Base-by-base conservation (phyloP, 2,797 vertebrate genomes). In the Myripristis jacobus region DNA sequence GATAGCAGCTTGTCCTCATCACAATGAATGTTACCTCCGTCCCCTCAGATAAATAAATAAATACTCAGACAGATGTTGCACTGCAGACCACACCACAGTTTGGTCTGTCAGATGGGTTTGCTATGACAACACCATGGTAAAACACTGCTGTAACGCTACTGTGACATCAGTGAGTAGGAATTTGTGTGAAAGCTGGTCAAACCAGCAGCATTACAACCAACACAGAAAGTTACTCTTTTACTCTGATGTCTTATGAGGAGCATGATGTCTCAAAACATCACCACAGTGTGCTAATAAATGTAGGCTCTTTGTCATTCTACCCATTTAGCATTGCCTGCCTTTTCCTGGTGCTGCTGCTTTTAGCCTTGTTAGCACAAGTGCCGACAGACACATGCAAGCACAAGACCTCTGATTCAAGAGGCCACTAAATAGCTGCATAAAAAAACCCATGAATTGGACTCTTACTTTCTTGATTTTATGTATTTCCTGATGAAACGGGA, bases 131-230 rank as follows among this genome's bases (percentile, higher is more conserved):
- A n/a, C 63, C 34, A 6, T 51, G 10, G 66, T 74, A 47, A 76
- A 76, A 61, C 63, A 59, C 57, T 67, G 36, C 54, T 75, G 68
- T 75, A 63, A 60, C 11, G 13, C 25, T 54, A 29, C 52, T 6
- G 47, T 87, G 88, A 88, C 82, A 76, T 88, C 83, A 86, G 63
- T 61, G 44, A 70, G 60, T 11, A 78, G 74, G 86, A 86, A 88
- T 91, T 79, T 79, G 51, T 60, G 59, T 41, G 27, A 86, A 87
- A 89, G 80, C 81, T 87, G 84, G 89, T 90, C 82, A 88, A 81
- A 86, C 84, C 70, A 88, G 85, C 66, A 50, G 76, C 60, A 66
- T 65, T 73, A 83, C 75, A 80, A 74, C 53, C 73, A 81, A 61
- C 62, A 51, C 70, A 71, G 86, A 80, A 81, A 90, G 70, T 75